phyloP scores from a whole-genome alignment of 2,888 invertebrate genomes.

The Ornithoptera priamus region DNA sequence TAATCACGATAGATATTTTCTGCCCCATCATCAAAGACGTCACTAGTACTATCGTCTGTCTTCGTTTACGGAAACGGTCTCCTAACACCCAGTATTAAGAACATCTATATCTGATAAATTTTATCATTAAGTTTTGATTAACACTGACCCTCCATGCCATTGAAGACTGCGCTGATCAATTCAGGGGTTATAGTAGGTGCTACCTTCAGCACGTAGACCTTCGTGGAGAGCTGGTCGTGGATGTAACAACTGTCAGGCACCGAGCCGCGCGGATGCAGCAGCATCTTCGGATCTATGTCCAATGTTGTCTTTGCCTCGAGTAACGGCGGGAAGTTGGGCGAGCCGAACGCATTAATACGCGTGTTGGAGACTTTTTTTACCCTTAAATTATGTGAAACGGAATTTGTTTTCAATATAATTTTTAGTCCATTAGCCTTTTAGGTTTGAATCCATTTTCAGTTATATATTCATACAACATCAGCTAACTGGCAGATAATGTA shows the following conservation, averaged over 20 bases:
- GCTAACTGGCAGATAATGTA: no score
- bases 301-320: constrained; percentile 82
- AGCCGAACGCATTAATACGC: constrained; percentile 90
- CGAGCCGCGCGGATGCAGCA: constrained; percentile 61
- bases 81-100: no score
- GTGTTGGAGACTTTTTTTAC: constrained; percentile 88
- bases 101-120: no score
- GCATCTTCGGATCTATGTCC: constrained; percentile 85
- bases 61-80: no score
- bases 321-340: constrained; percentile 91
- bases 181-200: constrained; percentile 94
- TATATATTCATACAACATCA: no score
- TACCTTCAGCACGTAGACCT: constrained; percentile 92
- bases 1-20: no score
- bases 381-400: constrained; percentile 54
- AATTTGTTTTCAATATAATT: no score
- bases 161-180: constrained; percentile 84
- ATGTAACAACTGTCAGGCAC: constrained; percentile 83
- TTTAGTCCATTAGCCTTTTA: no score
- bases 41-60: no score
- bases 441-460: no score
- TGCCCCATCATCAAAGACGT: no score
- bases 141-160: constrained; percentile 82
- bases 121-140: background rate
- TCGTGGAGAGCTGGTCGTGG: constrained; percentile 86